Evolutionary conservation across 53 echinoderm and acorn worm genomes (phyloP).

Genomic region (Holothuria scabra): DNA sequence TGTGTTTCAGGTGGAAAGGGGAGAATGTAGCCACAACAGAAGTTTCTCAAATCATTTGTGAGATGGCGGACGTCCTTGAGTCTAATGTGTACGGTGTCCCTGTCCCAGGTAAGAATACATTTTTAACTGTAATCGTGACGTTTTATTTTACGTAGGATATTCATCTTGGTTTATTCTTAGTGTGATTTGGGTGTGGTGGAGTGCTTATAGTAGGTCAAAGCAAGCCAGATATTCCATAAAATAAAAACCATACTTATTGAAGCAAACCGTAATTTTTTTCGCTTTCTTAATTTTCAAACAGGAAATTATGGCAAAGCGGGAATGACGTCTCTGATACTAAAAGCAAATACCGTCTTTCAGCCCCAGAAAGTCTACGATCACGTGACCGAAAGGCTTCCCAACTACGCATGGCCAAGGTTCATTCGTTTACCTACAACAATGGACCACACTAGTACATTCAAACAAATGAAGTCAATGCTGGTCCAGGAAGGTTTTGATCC

Average conservation of each 20-base stretch:
- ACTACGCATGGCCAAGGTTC: slow-evolving; percentile 95
- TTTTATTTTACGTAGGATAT: too few species aligned
- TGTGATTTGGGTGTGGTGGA: too few species aligned
- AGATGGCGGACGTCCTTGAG: slow-evolving; percentile 73
- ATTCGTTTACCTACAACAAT: slow-evolving; percentile 66
- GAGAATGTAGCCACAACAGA: slow-evolving; percentile 98
- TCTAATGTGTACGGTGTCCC: slow-evolving; percentile 87
- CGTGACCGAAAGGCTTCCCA: slow-evolving; percentile 67
- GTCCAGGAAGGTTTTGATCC: slow-evolving; percentile 90
- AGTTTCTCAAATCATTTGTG: slow-evolving; percentile 80
- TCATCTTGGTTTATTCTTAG: too few species aligned
- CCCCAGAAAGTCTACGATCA: slow-evolving; percentile 66
- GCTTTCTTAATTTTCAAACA: slow-evolving; percentile 19
- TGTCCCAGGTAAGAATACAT: slow-evolving; percentile 70
- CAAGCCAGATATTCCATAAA: too few species aligned
- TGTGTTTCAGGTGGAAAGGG: slow-evolving; percentile 84
- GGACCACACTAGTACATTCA: slow-evolving; percentile 95
- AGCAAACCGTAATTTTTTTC: too few species aligned
- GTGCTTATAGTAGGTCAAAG: too few species aligned
- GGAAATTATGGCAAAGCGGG: slow-evolving; percentile 97
- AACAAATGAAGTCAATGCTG: slow-evolving; percentile 79
- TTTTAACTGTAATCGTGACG: too few species aligned
- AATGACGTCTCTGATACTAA: slow-evolving; percentile 82
- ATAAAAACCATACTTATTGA: too few species aligned
- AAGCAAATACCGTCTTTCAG: slow-evolving; percentile 56